These are phyloP conservation scores for Okapia johnstoni DNA, from an alignment of 2,113 vertebrate species.

Conservation along the genomic window DNA sequence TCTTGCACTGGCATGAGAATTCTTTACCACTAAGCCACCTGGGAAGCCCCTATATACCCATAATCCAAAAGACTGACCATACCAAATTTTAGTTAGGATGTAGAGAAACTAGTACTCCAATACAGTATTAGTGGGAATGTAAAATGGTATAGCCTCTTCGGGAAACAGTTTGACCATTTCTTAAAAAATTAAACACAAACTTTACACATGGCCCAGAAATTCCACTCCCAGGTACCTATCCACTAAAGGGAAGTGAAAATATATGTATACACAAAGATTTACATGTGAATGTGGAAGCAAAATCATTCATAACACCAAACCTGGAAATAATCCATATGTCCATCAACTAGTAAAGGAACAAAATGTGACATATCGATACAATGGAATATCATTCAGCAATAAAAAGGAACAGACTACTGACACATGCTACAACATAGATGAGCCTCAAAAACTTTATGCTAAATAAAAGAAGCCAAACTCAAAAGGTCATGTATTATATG, in stretches of 20 bases:
- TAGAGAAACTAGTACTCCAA: background rate
- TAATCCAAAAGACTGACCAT: background rate
- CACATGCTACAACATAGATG: too few species aligned
- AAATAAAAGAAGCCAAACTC: background rate
- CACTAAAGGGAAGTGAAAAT: background rate
- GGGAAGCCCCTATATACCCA: background rate
- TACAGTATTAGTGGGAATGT: background rate
- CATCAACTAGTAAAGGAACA: background rate
- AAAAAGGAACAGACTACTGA: background rate
- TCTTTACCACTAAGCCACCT: background rate
- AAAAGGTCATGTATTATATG: background rate
- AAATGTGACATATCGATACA: background rate
- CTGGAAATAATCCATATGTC: background rate
- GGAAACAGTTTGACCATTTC: background rate
- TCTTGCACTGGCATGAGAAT: background rate
- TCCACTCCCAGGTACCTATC: background rate
- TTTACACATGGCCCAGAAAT: background rate
- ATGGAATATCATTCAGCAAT: background rate
- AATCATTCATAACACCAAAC: background rate
- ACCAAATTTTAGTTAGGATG: background rate
- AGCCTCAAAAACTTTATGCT: background rate
- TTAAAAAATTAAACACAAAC: background rate
- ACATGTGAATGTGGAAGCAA: background rate
- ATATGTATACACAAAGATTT: background rate
- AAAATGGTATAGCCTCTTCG: background rate